Evolutionary conservation across 2,113 vertebrate genomes (phyloP).

Genomic region (Gymnocephalus cernua): DNA sequence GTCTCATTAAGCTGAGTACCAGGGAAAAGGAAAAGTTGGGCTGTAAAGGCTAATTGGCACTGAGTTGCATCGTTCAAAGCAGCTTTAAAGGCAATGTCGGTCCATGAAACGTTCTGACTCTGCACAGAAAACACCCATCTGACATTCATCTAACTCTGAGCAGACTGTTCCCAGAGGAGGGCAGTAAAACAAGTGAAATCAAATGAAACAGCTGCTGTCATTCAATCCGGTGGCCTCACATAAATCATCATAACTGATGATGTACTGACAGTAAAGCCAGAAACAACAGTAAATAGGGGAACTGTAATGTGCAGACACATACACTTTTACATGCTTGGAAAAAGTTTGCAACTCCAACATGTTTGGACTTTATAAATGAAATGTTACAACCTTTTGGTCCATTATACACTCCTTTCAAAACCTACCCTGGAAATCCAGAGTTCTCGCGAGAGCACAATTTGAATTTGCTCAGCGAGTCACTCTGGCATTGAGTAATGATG

Average conservation of each 20-base stretch:
- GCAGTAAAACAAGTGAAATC: slow-evolving; percentile 33
- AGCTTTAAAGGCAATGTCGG: slow-evolving; percentile 9
- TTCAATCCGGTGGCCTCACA: slow-evolving; percentile 10
- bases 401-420: neutral
- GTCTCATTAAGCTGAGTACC: neutral
- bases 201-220: slow-evolving; percentile 38
- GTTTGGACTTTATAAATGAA: neutral
- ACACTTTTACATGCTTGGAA: neutral
- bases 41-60: neutral
- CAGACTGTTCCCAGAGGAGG: slow-evolving; percentile 11
- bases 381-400: neutral
- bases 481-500: too few species aligned
- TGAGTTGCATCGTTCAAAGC: slow-evolving; percentile 8
- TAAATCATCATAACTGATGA: slow-evolving; percentile 32
- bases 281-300: slow-evolving; percentile 6
- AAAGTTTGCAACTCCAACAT: neutral
- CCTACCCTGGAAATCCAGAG: too few species aligned
- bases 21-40: neutral
- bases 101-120: slow-evolving; percentile 15
- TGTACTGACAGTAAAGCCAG: slow-evolving; percentile 27
- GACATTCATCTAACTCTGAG: slow-evolving; percentile 23
- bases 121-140: slow-evolving; percentile 12
- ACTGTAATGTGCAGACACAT: slow-evolving; percentile 3
- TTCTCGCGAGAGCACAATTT: too few species aligned
- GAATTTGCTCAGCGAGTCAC: too few species aligned